phyloP scores from a whole-genome alignment of 2,888 invertebrate species.

The Emmelina monodactyla region DNA sequence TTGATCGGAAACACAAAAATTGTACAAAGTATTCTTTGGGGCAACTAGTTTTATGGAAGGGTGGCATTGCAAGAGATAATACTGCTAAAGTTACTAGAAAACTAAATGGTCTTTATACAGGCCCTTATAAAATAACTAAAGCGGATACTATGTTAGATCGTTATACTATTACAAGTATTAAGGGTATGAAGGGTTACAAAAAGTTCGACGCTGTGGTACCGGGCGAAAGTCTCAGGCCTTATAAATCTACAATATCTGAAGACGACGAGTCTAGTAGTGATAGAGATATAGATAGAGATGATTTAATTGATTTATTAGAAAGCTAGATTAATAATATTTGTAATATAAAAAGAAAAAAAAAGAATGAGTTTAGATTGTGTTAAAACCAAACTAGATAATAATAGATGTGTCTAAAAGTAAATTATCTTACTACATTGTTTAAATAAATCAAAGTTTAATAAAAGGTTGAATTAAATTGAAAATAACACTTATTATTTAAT shows the following conservation, averaged over 20 bases:
- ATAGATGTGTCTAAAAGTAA: too few species aligned
- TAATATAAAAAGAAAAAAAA: too few species aligned
- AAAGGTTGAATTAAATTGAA: too few species aligned
- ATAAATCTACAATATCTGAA: constrained; percentile 4
- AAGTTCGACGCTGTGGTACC: constrained; percentile 8
- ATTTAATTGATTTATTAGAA: constrained; percentile 7
- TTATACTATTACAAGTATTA: constrained; percentile 9
- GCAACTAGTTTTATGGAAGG: constrained; percentile 11
- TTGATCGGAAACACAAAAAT: constrained; percentile 8
- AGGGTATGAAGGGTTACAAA: constrained; percentile 10
- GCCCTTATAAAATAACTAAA: constrained; percentile 11
- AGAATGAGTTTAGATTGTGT: too few species aligned
- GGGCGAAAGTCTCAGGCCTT: constrained; percentile 4
- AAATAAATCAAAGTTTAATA: too few species aligned
- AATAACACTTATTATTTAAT: too few species aligned
- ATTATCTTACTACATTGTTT: too few species aligned
- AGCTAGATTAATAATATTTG: too few species aligned
- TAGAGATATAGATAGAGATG: constrained; percentile 3
- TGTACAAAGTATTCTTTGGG: constrained; percentile 12
- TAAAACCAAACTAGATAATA: too few species aligned
- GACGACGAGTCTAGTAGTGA: constrained; percentile 1
- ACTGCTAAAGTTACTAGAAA: constrained; percentile 6
- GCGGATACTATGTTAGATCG: constrained; percentile 7
- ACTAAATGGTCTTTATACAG: constrained; percentile 7
- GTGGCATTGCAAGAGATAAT: constrained; percentile 5